Base-by-base conservation (phyloP, 2,113 vertebrate genomes). In the Oryzias javanicus region DNA sequence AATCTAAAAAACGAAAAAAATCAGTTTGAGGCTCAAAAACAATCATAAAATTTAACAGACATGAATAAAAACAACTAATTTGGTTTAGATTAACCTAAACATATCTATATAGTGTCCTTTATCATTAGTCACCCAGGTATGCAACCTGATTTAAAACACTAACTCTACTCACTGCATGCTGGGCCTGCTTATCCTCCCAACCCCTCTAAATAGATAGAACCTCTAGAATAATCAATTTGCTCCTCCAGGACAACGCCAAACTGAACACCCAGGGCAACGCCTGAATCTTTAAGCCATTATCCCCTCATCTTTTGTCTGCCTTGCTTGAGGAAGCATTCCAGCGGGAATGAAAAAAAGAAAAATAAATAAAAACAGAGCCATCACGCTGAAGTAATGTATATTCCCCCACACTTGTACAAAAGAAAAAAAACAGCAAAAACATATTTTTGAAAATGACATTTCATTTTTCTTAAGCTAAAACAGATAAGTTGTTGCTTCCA, bases 401-500 rank as follows among this genome's bases (percentile, higher is more conserved):
- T 47, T 61, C 51, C 14, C 14, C 22, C 42, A 64, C 40, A 25
- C 49, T 14, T 27, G 48, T 13, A 40, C 19, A 64, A 27, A 22
- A 48, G 65, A 64, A 10, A 7, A 63, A n/a, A n/a, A n/a, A n/a
- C 5, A 52, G 47, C 8, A 63, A 14, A 61, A 63, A 42, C 7
- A 10, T 20, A 41, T 25, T 14, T 60, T 47, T 17, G 4, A 17
- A 60, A 49, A 57, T 35, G 2, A 41, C 35, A 58, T 17, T 50
- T 49, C 13, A 20, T 49, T 60, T 27, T 35, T n/a, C 14, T 25
- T 25, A 25, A 40, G 27, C 27, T 47, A 44, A 55, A 22, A 48
- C 52, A 57, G 56, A 22, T 55, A 66, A 40, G 46, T 20, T 17
- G 44, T n/a, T 72, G 55, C 64, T 61, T 56, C 52, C 6, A 73